Conservation (phyloP, 2,113 vertebrate species). For the Tragulus kanchil region DNA sequence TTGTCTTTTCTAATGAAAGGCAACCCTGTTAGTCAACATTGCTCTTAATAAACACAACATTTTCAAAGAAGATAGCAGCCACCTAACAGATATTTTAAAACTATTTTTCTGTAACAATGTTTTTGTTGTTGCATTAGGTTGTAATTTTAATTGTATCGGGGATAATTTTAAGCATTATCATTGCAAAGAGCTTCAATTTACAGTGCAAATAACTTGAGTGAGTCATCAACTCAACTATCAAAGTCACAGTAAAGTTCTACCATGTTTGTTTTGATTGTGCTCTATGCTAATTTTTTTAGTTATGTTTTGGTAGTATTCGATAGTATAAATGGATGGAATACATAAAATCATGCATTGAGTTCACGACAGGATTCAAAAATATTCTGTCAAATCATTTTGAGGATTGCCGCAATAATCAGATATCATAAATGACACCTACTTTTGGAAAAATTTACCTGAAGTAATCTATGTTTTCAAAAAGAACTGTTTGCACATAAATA, state of each 20-base stretch:
- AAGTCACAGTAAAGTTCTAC: constrained; percentile 17
- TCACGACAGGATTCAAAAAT: constrained; percentile 19
- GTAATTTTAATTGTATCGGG: constrained; percentile 80
- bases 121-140: constrained; percentile 69
- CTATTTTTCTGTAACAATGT: constrained; percentile 71
- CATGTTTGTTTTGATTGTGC: neutral
- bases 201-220: constrained; percentile 80
- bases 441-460: constrained; percentile 31
- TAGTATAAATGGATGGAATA: neutral
- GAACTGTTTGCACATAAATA: constrained; percentile 50
- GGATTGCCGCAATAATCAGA: neutral
- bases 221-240: constrained; percentile 75
- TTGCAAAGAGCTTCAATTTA: constrained; percentile 79
- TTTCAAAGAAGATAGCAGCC: neutral
- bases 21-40: neutral
- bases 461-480: constrained; percentile 42
- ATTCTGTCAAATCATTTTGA: constrained; percentile 43
- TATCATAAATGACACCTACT: neutral
- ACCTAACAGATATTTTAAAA: constrained; percentile 76
- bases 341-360: neutral
- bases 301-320: neutral
- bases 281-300: constrained; percentile 30
- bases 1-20: constrained; percentile 21
- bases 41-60: constrained; percentile 41
- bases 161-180: constrained; percentile 74